Evolutionary conservation across 1,140 invertebrate genomes (phyloP).

Genomic region (Paralvinella palmiformis): DNA sequence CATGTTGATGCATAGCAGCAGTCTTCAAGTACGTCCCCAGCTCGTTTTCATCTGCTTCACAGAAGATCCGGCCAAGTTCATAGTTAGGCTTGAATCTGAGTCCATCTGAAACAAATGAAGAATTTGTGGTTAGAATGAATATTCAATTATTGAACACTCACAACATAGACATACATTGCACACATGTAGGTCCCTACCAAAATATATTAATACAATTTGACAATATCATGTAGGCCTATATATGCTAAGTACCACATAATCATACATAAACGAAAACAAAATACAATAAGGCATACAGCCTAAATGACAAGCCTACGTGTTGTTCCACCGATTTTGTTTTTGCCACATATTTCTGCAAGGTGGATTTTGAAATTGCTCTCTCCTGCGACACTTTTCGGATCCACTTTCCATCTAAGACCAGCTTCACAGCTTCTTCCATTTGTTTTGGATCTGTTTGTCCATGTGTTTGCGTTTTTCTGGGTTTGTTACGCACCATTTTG

Average conservation of each 20-base stretch:
- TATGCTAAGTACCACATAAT: too few relatives aligned
- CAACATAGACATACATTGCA: too few relatives aligned
- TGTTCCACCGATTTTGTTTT: background rate
- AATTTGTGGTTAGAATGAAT: too few relatives aligned
- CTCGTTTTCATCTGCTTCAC: background rate
- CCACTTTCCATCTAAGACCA: background rate
- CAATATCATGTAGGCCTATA: too few relatives aligned
- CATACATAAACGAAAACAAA: too few relatives aligned
- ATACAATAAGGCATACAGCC: too few relatives aligned
- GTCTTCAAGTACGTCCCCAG: background rate
- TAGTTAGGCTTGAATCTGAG: conserved; percentile 6
- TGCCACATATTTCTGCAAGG: background rate
- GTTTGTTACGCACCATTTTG: conserved; percentile 1
- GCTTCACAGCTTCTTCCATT: background rate
- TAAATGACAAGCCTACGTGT: background rate
- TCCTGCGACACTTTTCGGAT: conserved; percentile 1
- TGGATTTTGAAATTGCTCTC: background rate
- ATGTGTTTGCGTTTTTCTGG: conserved; percentile 1
- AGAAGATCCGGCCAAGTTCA: background rate
- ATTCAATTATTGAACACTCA: too few relatives aligned
- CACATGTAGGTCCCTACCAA: too few relatives aligned
- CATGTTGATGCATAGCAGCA: background rate
- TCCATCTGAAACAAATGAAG: too few relatives aligned
- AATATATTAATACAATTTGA: too few relatives aligned
- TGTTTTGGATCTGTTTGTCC: background rate